phyloP scores from a whole-genome alignment of 1,140 invertebrate genomes.

The Antheraea pernyi region DNA sequence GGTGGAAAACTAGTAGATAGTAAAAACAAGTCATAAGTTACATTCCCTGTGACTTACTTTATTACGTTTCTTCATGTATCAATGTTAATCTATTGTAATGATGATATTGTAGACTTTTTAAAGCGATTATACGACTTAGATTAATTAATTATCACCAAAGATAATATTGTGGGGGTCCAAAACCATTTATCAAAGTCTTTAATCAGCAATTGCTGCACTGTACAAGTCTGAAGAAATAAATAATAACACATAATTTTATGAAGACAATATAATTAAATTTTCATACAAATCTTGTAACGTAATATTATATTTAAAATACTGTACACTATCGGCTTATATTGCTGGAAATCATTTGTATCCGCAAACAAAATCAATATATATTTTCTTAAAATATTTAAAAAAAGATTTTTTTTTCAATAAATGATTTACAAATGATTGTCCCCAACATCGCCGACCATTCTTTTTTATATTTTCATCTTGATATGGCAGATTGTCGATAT shows the following conservation, averaged over 20 bases:
- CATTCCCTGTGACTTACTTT: too few relatives aligned
- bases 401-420: constrained; percentile 11
- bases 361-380: constrained; percentile 29
- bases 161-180: background rate
- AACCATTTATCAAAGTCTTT: background rate
- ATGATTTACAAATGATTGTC: constrained; percentile 49
- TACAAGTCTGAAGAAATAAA: constrained; percentile 27
- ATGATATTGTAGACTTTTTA: background rate
- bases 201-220: background rate
- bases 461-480: constrained; percentile 69
- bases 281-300: constrained; percentile 78
- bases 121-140: background rate
- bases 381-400: constrained; percentile 19
- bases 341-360: constrained; percentile 59
- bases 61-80: too few relatives aligned
- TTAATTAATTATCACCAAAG: background rate
- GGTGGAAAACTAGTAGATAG: too few relatives aligned
- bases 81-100: background rate
- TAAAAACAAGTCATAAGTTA: too few relatives aligned
- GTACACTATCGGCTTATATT: constrained; percentile 67
- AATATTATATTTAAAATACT: constrained; percentile 77
- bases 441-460: constrained; percentile 57
- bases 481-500: constrained; percentile 79
- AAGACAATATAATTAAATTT: constrained; percentile 79
- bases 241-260: constrained; percentile 68